A percentile compares a stretch with the other conserved stretches of the same genome.
Conservation (phyloP, 1,140 invertebrate species). For the Tetraneura akinire region DNA sequence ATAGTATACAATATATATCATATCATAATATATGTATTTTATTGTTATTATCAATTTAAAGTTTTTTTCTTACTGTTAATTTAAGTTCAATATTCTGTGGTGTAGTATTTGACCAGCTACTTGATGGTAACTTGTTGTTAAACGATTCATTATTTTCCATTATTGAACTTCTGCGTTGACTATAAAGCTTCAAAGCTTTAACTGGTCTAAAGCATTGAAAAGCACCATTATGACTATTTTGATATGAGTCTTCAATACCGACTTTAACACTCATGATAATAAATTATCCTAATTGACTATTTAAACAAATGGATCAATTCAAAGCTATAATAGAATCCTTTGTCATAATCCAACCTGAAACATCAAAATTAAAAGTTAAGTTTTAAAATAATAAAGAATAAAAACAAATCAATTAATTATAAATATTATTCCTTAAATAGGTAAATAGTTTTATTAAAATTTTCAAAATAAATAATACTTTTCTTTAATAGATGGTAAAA, state of each 20-base stretch:
- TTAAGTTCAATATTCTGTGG: slow-evolving; percentile 42
- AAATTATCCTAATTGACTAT: background rate
- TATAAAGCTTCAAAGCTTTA: slow-evolving; percentile 33
- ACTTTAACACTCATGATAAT: slow-evolving; percentile 37
- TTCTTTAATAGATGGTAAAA: background rate
- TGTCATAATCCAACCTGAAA: slow-evolving; percentile 48
- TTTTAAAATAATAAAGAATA: background rate
- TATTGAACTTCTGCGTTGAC: slow-evolving; percentile 44
- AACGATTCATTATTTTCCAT: slow-evolving; percentile 7
- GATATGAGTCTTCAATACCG: slow-evolving; percentile 18
- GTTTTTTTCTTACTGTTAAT: slow-evolving; percentile 39
- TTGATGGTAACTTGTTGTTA: slow-evolving; percentile 12
- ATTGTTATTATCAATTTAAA: too few species aligned
- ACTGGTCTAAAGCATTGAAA: slow-evolving; percentile 34
- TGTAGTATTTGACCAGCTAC: slow-evolving; percentile 21
- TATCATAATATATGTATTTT: too few species aligned
- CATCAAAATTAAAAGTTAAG: background rate
- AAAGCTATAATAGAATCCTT: slow-evolving; percentile 15
- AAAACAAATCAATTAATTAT: background rate
- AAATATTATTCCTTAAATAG: background rate
- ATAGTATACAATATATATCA: background rate
- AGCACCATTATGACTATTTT: slow-evolving; percentile 37
- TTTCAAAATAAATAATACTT: background rate
- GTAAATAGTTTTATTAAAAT: slow-evolving; percentile 2
- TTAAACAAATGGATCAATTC: background rate